Conservation (phyloP, 2,113 vertebrate genomes). For the Tympanuchus pallidicinctus region DNA sequence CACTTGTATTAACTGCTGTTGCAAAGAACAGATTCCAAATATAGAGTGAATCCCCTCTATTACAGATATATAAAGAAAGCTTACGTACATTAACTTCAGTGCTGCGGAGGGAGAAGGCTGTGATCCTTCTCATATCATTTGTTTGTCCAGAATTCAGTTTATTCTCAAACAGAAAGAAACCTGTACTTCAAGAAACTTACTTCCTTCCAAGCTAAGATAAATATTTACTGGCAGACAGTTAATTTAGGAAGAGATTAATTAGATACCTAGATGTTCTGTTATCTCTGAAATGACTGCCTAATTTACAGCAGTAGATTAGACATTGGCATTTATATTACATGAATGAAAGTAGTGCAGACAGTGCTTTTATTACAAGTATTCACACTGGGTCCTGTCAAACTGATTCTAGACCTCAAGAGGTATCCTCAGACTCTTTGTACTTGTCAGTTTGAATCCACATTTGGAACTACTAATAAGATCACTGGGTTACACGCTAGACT, state of each 20-base stretch:
- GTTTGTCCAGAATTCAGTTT: neutral
- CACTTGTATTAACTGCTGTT: neutral
- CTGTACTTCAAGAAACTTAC: neutral
- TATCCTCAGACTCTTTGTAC: neutral
- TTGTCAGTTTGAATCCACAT: neutral
- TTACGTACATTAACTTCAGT: neutral
- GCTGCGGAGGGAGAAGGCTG: neutral
- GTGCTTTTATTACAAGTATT: neutral
- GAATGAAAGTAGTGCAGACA: neutral
- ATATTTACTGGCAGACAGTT: neutral
- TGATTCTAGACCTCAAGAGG: neutral
- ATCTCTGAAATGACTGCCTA: neutral
- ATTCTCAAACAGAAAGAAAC: neutral
- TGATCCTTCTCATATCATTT: neutral
- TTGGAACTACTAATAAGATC: neutral
- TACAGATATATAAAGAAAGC: neutral
- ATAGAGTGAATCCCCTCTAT: neutral
- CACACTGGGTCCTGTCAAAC: neutral
- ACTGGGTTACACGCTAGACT: neutral
- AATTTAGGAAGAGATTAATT: slow-evolving; percentile 19
- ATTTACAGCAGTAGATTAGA: neutral
- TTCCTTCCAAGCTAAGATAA: neutral
- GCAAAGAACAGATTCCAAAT: neutral
- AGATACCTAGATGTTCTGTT: neutral
- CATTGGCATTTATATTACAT: neutral